These are phyloP conservation scores for Dolichopus griseipennis DNA, from an alignment of 2,888 invertebrate species.

Conservation along the genomic window DNA sequence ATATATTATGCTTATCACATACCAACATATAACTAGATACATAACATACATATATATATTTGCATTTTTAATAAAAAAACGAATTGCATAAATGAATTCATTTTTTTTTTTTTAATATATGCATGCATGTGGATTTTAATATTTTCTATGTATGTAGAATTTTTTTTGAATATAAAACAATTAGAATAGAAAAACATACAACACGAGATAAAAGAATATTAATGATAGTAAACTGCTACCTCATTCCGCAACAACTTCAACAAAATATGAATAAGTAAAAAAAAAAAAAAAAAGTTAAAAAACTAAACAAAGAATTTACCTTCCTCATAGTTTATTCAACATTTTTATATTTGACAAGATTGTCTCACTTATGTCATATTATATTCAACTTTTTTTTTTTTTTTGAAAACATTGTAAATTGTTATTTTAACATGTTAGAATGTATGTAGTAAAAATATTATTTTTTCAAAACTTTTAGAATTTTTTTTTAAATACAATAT, in stretches of 20 bases:
- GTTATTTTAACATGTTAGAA: too few relatives aligned
- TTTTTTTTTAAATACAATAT: too few relatives aligned
- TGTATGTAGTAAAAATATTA: too few relatives aligned
- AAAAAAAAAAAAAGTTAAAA: background rate
- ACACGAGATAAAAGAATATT: background rate
- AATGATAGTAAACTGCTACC: background rate
- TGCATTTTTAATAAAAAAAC: background rate
- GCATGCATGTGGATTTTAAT: too few relatives aligned
- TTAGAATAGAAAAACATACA: too few relatives aligned
- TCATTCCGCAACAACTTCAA: background rate
- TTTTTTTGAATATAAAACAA: too few relatives aligned
- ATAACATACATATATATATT: too few relatives aligned
- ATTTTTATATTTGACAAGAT: background rate
- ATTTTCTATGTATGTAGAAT: too few relatives aligned
- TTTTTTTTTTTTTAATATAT: too few relatives aligned
- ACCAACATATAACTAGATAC: background rate
- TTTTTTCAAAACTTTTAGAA: too few relatives aligned
- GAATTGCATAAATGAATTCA: background rate
- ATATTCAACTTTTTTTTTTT: background rate
- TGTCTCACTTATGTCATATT: background rate
- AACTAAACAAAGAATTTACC: background rate
- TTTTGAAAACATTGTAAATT: too few relatives aligned
- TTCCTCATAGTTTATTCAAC: background rate
- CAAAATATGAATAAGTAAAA: too few relatives aligned
- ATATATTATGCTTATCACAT: slow-evolving; percentile 2